Evolutionary conservation across 2,113 vertebrate species (phyloP).

Genomic region (Eudyptes chrysolophus): DNA sequence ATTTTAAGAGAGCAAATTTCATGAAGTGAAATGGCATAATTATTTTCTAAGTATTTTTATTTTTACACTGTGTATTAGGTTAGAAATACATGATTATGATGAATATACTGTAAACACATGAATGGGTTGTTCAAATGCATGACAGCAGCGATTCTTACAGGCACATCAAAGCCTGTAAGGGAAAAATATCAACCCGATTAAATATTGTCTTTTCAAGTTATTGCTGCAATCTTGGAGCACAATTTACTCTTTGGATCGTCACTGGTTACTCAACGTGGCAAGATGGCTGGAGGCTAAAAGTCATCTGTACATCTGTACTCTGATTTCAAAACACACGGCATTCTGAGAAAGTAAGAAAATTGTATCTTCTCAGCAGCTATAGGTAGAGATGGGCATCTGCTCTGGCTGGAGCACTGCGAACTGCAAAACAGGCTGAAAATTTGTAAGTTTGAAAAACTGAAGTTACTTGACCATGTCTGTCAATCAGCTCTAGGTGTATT

Average conservation of each 20-base stretch:
- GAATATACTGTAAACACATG: neutral
- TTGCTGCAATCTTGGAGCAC: neutral
- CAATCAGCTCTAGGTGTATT: neutral
- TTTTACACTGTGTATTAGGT: constrained; percentile 60
- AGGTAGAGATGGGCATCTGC: neutral
- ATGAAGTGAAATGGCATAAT: constrained; percentile 65
- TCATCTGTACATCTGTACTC: neutral
- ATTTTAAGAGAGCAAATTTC: constrained; percentile 72
- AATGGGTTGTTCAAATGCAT: neutral
- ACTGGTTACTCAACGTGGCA: neutral
- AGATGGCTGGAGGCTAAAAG: neutral
- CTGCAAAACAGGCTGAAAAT: neutral
- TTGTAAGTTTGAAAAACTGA: neutral
- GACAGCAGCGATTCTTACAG: neutral
- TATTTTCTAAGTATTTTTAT: constrained; percentile 69
- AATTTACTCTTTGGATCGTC: neutral
- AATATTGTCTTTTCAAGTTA: constrained; percentile 28
- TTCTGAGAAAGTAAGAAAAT: neutral
- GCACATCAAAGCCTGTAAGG: neutral
- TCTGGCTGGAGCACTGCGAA: neutral
- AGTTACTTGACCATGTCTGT: accelerated
- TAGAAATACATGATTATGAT: constrained; percentile 59
- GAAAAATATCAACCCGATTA: neutral
- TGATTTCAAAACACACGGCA: neutral
- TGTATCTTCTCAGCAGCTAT: neutral